Evolutionary conservation across 2,797 vertebrate species (phyloP), one percentile per base, ranked within the genome.

Genomic region (Rhinella marina): DNA sequence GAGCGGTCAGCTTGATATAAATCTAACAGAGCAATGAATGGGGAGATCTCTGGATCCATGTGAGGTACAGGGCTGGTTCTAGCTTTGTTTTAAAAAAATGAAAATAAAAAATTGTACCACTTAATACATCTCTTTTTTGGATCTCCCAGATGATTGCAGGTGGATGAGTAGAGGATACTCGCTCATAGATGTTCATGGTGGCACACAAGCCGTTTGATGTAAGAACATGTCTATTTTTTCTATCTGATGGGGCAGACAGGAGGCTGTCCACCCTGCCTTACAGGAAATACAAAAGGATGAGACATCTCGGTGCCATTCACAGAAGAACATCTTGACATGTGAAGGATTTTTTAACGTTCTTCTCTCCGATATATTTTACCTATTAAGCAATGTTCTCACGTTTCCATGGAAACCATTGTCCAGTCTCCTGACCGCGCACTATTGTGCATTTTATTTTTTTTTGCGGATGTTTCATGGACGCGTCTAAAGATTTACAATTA

Each of bases 361-460:
- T 23, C 7, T 29, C 64, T 54, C 81, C 0, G 70, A 48, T 25
- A 80, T 80, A 59, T 80, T 32, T 61, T 59, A 29, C 78, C 62
- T 57, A 54, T 56, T 13, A 54, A 78, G n/a, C 59, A n/a, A 79
- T 5, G n/a, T 79, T 79, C 73, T 54, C 6, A 6, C 10, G 59
- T 86, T 86, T 27, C 75, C 61, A 79, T 77, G 61, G 84, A 86
- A 68, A 86, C 84, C 10, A 7, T 32, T 73, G 82, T 13, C 81
- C 81, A 27, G 25, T 64, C 80, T 41, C 57, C 79, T 81, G 79
- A 48, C 61, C 80, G 12, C 5, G 59, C 80, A 62, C n/a, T 25
- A 76, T 76, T 25, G 48, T 76, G 48, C 73, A 13, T 7, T 6
- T n/a, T 0, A 23, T 23, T 12, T 52, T 76, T 52, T 75, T 48